Base-by-base conservation (phyloP, 1,140 invertebrate species). In the Mizuhopecten yessoensis region DNA sequence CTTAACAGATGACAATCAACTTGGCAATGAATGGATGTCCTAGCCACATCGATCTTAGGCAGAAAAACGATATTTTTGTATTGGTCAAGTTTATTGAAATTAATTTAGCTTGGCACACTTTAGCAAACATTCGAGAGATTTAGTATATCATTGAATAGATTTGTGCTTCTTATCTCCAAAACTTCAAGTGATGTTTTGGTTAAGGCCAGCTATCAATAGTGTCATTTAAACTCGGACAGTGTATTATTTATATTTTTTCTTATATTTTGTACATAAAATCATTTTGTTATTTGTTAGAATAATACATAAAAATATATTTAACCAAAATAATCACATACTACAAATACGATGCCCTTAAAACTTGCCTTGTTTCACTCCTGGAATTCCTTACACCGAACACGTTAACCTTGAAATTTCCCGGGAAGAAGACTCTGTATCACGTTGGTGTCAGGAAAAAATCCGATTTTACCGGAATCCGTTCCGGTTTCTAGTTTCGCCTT, bases 171-270 rank as follows among this genome's bases (percentile, higher is more conserved):
- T n/a, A n/a, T n/a, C n/a, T n/a, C n/a, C n/a, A n/a, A n/a, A n/a
- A n/a, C n/a, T n/a, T n/a, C n/a, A n/a, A n/a, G n/a, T n/a, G n/a
- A n/a, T n/a, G n/a, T n/a, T n/a, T n/a, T n/a, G n/a, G n/a, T n/a
- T n/a, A n/a, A n/a, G n/a, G n/a, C n/a, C n/a, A n/a, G n/a, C n/a
- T 9, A 2, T 3, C 7, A 57, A 57, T 20, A 23, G 7, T 57
- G 45, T 57, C 45, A 57, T 57, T 57, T 57, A 57, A 57, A 57
- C 9, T 57, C 45, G 45, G 45, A 57, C 45, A 57, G 45, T 57
- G n/a, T n/a, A n/a, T n/a, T n/a, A n/a, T 23, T 11, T 23, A 11
- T 57, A 20, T 57, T 57, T 57, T 15, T n/a, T n/a, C n/a, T n/a
- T n/a, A 23, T 11, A 23, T 20, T 11, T 57, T 57, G 3, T 57